Conservation (phyloP, 92 coral and sea anemone species). For the Palythoa caribaeorum region DNA sequence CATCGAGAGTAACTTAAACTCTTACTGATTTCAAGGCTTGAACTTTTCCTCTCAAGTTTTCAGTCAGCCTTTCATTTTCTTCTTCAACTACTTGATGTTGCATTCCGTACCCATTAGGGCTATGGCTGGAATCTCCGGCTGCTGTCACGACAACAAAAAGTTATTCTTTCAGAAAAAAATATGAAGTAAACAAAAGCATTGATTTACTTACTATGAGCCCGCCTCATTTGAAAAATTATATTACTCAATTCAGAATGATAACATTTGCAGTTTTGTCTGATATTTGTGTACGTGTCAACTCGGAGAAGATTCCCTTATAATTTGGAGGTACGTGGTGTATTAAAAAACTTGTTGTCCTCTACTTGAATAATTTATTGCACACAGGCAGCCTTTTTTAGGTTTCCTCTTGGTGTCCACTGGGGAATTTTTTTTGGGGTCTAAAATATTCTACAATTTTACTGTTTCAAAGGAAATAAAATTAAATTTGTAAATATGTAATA, state of each 20-base stretch:
- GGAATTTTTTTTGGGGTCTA: not conserved
- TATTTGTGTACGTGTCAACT: slow-evolving; percentile 37
- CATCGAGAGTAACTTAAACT: not conserved
- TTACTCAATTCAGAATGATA: not conserved
- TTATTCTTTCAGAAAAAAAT: not conserved
- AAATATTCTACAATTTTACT: not conserved
- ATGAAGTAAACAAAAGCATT: not conserved
- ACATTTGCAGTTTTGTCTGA: slow-evolving; percentile 6
- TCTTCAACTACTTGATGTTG: slow-evolving; percentile 93
- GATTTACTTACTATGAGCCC: slow-evolving; percentile 44
- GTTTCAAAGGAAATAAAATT: not conserved
- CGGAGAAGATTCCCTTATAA: slow-evolving; percentile 7
- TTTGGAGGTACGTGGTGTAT: not conserved
- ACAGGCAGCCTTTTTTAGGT: not conserved
- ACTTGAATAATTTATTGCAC: not conserved
- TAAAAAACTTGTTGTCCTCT: not conserved
- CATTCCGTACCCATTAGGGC: slow-evolving; percentile 66
- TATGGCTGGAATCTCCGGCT: slow-evolving; percentile 67
- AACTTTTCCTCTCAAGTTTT: slow-evolving; percentile 86
- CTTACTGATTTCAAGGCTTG: slow-evolving; percentile 95
- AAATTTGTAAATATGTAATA: too few relatives aligned
- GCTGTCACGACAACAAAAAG: slow-evolving; percentile 26
- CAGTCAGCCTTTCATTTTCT: slow-evolving; percentile 87
- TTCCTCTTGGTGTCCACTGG: not conserved
- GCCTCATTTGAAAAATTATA: slow-evolving; percentile 34